Percentiles rank a stretch among this genome's conserved stretches.
Evolutionary conservation across 2,888 invertebrate genomes (phyloP).

Genomic region (Dyspetes luteomarginatus): DNA sequence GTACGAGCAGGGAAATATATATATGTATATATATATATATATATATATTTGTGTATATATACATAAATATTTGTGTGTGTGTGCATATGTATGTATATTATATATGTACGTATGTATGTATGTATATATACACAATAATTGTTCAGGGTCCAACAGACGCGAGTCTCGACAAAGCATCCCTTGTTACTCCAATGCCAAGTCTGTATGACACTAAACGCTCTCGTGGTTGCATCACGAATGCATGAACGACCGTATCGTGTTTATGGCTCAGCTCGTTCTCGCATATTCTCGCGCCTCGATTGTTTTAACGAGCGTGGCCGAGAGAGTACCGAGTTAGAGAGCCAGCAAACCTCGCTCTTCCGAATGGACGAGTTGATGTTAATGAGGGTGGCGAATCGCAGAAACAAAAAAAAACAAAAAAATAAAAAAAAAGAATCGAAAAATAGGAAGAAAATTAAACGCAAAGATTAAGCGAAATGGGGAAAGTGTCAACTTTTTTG

Average conservation of each 20-base stretch:
- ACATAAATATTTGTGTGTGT: slow-evolving; percentile 14
- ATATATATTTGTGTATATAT: not conserved
- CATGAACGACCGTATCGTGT: slow-evolving; percentile 12
- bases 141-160: slow-evolving; percentile 24
- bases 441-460: not conserved
- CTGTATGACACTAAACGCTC: slow-evolving; percentile 42
- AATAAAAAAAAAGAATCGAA: not conserved
- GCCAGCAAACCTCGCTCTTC: slow-evolving; percentile 18
- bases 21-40: slow-evolving; percentile 1
- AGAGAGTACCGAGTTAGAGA: not conserved
- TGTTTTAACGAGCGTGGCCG: slow-evolving; percentile 8
- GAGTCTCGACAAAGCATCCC: slow-evolving; percentile 54
- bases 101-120: slow-evolving; percentile 12
- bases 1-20: slow-evolving; percentile 22
- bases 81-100: not conserved
- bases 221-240: slow-evolving; percentile 33
- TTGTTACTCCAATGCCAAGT: slow-evolving; percentile 45
- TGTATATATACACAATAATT: not conserved
- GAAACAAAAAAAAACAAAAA: no score
- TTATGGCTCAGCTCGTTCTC: not conserved
- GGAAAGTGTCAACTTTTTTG: not conserved
- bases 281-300: slow-evolving; percentile 22
- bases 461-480: not conserved
- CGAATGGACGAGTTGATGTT: not conserved
- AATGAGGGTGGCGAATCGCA: slow-evolving; percentile 1